Evolutionary conservation across 2,113 vertebrate species (phyloP), one percentile per base, ranked within the genome.

Genomic region (Tragelaphus buxtoni): DNA sequence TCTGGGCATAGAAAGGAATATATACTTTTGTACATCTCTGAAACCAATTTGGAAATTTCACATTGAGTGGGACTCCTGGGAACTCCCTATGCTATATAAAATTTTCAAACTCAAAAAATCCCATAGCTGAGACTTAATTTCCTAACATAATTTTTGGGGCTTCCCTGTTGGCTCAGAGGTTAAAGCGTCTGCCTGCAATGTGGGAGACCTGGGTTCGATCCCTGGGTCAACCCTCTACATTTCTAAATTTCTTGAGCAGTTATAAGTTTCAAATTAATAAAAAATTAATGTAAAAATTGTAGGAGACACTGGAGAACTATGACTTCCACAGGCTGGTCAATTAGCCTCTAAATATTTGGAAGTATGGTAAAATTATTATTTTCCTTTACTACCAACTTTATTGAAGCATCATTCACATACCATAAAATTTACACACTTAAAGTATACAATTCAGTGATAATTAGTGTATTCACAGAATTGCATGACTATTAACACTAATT

Each of bases 11-110:
- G 88, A 94, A 86, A 77, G 69, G 17, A 88, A 45, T 28, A 90
- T 18, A 93, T 16, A 87, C 5, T 35, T 56, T 56, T 94, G 8
- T 42, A 14, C 20, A 88, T 77, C 49, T 88, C 55, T 91, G 94
- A 90, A 92, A 95, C 7, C 85, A 94, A 60, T 94, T 79, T 65
- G 45, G 47, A 26, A 92, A 88, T 81, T 85, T 79, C 82, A 80
- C 77, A 16, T 85, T 91, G 24, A 94, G 6, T 93, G 20, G 32
- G n/a, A 39, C 24, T 94, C 56, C 81, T 90, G n/a, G n/a, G 77
- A 92, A 95, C 32, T 91, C 30, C 12, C 7, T 24, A 7, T 77
- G 28, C 39, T 91, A 85, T 22, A 85, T n/a, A 77, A 89, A 94
- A 92, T 63, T 89, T 91, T 93, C 72, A 94, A 79, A 35, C 42